phyloP scores from a whole-genome alignment of 2,888 invertebrate genomes.

The Cheilosia impressa region DNA sequence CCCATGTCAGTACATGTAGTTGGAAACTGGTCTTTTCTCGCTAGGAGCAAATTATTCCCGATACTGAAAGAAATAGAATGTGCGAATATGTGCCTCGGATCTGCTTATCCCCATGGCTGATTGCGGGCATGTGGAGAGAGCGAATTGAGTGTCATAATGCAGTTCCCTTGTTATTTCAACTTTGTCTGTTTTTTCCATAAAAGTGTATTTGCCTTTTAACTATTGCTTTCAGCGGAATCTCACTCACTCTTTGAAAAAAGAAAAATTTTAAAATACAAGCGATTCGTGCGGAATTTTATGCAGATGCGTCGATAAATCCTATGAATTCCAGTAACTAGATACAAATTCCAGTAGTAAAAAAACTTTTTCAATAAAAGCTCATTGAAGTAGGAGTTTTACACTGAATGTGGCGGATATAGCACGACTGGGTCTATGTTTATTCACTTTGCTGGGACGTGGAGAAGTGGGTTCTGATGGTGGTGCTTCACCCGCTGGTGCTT shows the following conservation, averaged over 20 bases:
- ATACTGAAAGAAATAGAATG: not conserved
- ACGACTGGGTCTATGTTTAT: no score
- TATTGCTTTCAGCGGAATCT: constrained; percentile 5
- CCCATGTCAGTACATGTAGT: not conserved
- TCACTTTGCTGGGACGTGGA: no score
- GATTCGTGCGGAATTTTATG: not conserved
- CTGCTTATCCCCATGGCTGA: constrained; percentile 26
- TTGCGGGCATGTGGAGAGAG: constrained; percentile 20
- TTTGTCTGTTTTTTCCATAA: not conserved
- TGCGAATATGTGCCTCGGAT: not conserved
- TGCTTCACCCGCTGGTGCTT: no score
- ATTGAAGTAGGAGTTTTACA: not conserved
- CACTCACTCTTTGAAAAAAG: not conserved
- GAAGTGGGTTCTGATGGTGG: no score
- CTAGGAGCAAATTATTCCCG: constrained; percentile 24
- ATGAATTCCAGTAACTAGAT: not conserved
- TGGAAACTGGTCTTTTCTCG: constrained; percentile 10
- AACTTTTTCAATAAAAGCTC: not conserved
- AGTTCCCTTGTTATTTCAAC: constrained; percentile 31
- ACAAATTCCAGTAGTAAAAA: not conserved
- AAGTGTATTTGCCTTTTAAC: constrained; percentile 3
- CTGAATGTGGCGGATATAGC: no score
- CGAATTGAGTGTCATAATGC: constrained; percentile 48
- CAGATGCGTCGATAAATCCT: not conserved
- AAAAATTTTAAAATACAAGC: not conserved